Percentiles rank a stretch among this genome's conserved stretches.
Conservation (phyloP, 2,797 vertebrate species). For the Phalloptychus januarius region DNA sequence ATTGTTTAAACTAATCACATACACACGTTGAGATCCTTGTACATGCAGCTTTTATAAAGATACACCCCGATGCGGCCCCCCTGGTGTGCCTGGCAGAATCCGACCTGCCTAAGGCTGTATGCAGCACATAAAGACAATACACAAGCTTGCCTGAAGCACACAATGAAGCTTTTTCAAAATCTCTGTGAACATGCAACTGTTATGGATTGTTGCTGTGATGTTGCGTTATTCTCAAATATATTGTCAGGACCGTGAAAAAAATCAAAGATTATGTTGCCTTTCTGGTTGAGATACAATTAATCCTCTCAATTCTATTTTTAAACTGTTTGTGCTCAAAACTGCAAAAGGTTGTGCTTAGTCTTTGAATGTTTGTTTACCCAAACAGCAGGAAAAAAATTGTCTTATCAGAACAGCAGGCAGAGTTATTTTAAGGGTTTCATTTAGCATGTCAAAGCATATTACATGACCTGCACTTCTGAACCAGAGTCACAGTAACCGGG, state of each 20-base stretch:
- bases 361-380: slow-evolving; percentile 65
- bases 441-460: slow-evolving; percentile 73
- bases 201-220: slow-evolving; percentile 67
- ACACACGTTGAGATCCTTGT: slow-evolving; percentile 6
- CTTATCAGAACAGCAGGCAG: slow-evolving; percentile 51
- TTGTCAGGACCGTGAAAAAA: slow-evolving; percentile 41
- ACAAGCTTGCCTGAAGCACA: slow-evolving; percentile 25
- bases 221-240: slow-evolving; percentile 57
- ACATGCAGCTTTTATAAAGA: slow-evolving; percentile 21
- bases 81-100: slow-evolving; percentile 51
- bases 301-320: slow-evolving; percentile 65
- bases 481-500: slow-evolving; percentile 48
- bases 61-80: slow-evolving; percentile 10
- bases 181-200: slow-evolving; percentile 46
- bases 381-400: slow-evolving; percentile 48
- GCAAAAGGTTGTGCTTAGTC: slow-evolving; percentile 64
- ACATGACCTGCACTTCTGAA: slow-evolving; percentile 54
- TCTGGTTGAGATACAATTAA: slow-evolving; percentile 42
- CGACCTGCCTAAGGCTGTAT: slow-evolving; percentile 46
- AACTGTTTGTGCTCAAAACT: slow-evolving; percentile 44
- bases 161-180: slow-evolving; percentile 42
- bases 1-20: slow-evolving; percentile 40
- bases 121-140: slow-evolving; percentile 34
- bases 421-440: slow-evolving; percentile 66
- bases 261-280: slow-evolving; percentile 52